Evolutionary conservation across 2,888 invertebrate genomes (phyloP).

Genomic region (Cheilosia impressa): DNA sequence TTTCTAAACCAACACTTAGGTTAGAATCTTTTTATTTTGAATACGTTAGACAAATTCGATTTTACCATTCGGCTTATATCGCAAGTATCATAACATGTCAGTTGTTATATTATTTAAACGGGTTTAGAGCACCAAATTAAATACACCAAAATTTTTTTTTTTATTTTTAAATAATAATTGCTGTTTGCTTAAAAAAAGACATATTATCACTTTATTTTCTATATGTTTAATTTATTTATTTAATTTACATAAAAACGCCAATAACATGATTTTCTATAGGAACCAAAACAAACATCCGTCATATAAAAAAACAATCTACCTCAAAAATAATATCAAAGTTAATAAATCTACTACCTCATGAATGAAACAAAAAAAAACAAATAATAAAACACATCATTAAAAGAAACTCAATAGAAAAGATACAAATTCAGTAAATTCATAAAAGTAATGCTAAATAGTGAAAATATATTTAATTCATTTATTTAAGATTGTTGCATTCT

Average conservation of each 20-base stretch:
- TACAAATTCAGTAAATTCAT: not conserved
- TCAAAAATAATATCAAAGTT: slow-evolving; percentile 23
- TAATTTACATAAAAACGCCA: not conserved
- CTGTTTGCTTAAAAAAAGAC: slow-evolving; percentile 13
- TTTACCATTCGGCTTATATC: too few species aligned
- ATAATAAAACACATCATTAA: slow-evolving; percentile 9
- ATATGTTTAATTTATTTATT: slow-evolving; percentile 2
- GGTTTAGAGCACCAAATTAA: too few species aligned
- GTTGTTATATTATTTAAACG: too few species aligned
- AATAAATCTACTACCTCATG: slow-evolving; percentile 34
- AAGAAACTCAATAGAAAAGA: slow-evolving; percentile 28
- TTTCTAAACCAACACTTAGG: too few species aligned
- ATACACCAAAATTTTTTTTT: not conserved
- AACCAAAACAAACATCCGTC: not conserved
- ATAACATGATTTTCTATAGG: not conserved
- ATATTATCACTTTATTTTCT: not conserved
- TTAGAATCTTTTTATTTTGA: too few species aligned
- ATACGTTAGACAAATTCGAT: too few species aligned
- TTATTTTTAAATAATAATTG: slow-evolving; percentile 10
- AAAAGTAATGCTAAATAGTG: slow-evolving; percentile 4
- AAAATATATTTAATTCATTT: slow-evolving; percentile 26
- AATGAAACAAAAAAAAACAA: not conserved
- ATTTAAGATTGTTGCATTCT: slow-evolving; percentile 15
- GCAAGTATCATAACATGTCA: too few species aligned
- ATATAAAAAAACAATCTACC: slow-evolving; percentile 34